Conservation (phyloP, 2,888 invertebrate species). For the Bombyx huttoni region DNA sequence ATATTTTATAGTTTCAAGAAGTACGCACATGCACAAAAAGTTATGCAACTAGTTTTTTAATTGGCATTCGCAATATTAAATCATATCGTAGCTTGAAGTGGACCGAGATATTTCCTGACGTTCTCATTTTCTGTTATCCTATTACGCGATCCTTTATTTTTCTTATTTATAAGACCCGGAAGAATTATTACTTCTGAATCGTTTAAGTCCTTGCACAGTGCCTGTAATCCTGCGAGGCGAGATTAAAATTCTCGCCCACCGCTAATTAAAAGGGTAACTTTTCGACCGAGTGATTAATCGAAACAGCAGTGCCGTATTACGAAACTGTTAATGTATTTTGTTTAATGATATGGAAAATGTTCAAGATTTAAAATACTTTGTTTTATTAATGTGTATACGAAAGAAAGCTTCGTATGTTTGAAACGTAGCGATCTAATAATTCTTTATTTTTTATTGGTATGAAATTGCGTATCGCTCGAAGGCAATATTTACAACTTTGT, state of each 20-base stretch:
- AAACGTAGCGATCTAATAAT: background rate
- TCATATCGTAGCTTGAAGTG: slow-evolving; percentile 16
- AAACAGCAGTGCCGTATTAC: slow-evolving; percentile 22
- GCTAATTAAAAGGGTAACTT: slow-evolving; percentile 67
- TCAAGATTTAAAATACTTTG: background rate
- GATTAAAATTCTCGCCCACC: slow-evolving; percentile 58
- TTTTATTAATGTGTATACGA: background rate
- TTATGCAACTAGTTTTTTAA: background rate
- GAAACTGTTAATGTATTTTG: slow-evolving; percentile 2
- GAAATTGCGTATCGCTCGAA: background rate
- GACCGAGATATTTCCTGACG: slow-evolving; percentile 10
- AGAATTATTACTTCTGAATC: slow-evolving; percentile 71
- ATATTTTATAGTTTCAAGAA: slow-evolving; percentile 20
- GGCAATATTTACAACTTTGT: background rate
- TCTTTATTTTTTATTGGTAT: background rate
- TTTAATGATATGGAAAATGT: background rate
- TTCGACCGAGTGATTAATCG: slow-evolving; percentile 56
- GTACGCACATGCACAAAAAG: slow-evolving; percentile 14
- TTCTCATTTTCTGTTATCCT: slow-evolving; percentile 19
- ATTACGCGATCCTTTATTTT: slow-evolving; percentile 43
- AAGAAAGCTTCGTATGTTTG: background rate
- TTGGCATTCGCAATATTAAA: background rate
- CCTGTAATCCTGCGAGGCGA: slow-evolving; percentile 55
- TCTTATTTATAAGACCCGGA: slow-evolving; percentile 64
- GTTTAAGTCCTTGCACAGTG: slow-evolving; percentile 68